These are phyloP conservation scores for Sebastes itinus DNA, from an alignment of 2,797 vertebrate species.

Conservation along the genomic window DNA sequence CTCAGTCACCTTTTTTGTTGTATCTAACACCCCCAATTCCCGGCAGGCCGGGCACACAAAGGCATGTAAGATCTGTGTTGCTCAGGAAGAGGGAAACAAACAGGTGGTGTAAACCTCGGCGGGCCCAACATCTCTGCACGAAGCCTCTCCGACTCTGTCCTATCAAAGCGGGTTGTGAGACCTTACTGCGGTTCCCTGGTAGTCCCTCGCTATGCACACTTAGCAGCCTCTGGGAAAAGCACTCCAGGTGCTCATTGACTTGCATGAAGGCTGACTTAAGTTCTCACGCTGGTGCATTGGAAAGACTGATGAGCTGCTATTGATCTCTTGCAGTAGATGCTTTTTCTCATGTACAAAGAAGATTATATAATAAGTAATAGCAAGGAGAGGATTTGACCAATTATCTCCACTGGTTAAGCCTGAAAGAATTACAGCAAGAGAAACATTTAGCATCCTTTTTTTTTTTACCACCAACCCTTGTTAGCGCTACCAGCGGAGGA, in stretches of 20 bases:
- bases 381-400: constrained; percentile 48
- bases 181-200: constrained; percentile 64
- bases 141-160: constrained; percentile 73
- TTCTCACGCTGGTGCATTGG: constrained; percentile 78
- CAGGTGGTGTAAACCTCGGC: constrained; percentile 83
- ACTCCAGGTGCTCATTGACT: constrained; percentile 87
- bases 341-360: constrained; percentile 68
- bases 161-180: constrained; percentile 80
- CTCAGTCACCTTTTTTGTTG: constrained; percentile 86
- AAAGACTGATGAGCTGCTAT: constrained; percentile 78
- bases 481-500: constrained; percentile 23
- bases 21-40: constrained; percentile 80
- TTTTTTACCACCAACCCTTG: constrained; percentile 13
- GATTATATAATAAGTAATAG: constrained; percentile 68
- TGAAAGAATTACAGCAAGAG: constrained; percentile 18
- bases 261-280: constrained; percentile 83
- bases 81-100: constrained; percentile 80
- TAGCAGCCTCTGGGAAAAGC: constrained; percentile 79
- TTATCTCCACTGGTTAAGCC: constrained; percentile 48
- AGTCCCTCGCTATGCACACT: constrained; percentile 75
- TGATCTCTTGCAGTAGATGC: constrained; percentile 71
- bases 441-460: constrained; percentile 21
- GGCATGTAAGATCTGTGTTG: constrained; percentile 73
- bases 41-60: constrained; percentile 64
- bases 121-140: constrained; percentile 68